Percentiles rank a stretch among this genome's conserved stretches.
Conservation (phyloP, 2,113 vertebrate species). For the Chaetorhynchus papuensis region DNA sequence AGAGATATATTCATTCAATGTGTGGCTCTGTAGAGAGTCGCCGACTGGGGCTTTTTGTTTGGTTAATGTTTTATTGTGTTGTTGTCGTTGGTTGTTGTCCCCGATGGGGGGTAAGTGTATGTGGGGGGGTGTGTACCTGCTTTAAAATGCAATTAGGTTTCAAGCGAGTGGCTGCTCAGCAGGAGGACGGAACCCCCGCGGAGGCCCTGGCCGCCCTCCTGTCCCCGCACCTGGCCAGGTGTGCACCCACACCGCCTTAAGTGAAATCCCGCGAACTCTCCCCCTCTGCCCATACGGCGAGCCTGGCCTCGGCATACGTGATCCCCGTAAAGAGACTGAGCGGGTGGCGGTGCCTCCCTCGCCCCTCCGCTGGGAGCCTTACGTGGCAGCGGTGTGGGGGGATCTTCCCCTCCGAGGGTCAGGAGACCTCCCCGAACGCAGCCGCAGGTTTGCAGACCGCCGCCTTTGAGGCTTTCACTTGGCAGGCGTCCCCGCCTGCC, state of each 20-base stretch:
- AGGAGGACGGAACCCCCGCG: background rate
- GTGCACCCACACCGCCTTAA: background rate
- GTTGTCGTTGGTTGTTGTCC: background rate
- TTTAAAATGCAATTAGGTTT: conserved; percentile 59
- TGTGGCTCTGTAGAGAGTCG: conserved; percentile 49
- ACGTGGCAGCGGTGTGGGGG: background rate
- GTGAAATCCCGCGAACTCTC: background rate
- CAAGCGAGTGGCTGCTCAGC: conserved; percentile 20
- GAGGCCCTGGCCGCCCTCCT: background rate
- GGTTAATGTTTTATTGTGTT: conserved; percentile 59
- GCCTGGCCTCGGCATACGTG: background rate
- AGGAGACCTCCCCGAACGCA: background rate
- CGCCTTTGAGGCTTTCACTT: background rate
- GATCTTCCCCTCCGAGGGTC: background rate
- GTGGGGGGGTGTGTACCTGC: background rate
- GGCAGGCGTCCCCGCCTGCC: background rate
- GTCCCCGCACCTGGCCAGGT: conserved; percentile 11
- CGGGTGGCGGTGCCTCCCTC: background rate
- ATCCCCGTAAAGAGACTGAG: background rate
- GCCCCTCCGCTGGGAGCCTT: background rate
- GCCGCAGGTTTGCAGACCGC: background rate
- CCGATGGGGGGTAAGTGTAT: background rate
- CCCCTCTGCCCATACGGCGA: background rate
- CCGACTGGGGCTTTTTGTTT: conserved; percentile 23
- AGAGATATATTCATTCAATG: conserved; percentile 71